Percentiles rank a stretch among this genome's conserved stretches.
phyloP scores from a whole-genome alignment of 2,113 vertebrate genomes.

The Myiagra hebetior region DNA sequence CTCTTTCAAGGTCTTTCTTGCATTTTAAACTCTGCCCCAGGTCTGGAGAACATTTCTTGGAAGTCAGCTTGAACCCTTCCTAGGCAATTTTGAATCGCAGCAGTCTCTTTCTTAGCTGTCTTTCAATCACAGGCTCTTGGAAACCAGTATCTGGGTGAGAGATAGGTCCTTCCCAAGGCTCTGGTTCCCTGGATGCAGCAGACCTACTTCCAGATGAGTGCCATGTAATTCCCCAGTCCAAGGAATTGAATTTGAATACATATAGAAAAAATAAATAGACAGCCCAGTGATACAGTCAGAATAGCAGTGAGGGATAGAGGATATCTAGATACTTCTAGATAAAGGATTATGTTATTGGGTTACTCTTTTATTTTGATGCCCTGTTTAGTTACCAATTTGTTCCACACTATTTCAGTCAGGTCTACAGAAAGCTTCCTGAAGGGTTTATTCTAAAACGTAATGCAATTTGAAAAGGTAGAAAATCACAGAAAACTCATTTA shows the following conservation, averaged over 20 bases:
- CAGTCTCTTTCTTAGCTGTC: not conserved
- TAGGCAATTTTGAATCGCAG: not conserved
- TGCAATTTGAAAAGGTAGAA: conserved; percentile 24
- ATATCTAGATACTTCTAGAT: not conserved
- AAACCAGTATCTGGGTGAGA: not conserved
- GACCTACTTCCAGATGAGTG: not conserved
- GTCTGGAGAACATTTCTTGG: not conserved
- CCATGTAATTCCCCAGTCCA: not conserved
- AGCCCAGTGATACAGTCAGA: not conserved
- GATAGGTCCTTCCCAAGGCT: not conserved
- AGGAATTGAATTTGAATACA: not conserved
- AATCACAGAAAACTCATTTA: not conserved
- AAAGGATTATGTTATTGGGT: not conserved
- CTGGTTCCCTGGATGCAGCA: not conserved
- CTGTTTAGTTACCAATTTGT: not conserved
- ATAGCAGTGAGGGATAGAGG: not conserved
- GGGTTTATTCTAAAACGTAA: conserved; percentile 15
- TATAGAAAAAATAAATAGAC: not conserved
- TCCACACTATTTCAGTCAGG: not conserved
- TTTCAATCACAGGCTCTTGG: not conserved
- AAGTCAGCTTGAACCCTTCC: not conserved
- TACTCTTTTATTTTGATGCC: not conserved
- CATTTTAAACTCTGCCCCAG: not conserved
- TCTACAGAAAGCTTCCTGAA: not conserved
- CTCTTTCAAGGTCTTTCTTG: not conserved